Evolutionary conservation across 2,888 invertebrate species (phyloP).

Genomic region (Andricus quercusramuli): DNA sequence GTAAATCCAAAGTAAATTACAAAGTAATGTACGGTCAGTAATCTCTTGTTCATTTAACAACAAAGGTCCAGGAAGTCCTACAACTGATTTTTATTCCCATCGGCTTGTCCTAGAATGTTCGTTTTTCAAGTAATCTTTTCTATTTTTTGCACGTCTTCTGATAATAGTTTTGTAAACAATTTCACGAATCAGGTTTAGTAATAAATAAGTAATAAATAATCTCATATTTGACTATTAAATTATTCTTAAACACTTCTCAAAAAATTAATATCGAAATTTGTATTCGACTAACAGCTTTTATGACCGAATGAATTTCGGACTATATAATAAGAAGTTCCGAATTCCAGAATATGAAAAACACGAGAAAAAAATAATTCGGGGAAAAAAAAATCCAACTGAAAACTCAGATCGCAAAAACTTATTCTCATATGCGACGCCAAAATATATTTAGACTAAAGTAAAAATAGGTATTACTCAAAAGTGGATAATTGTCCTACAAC

Average conservation of each 20-base stretch:
- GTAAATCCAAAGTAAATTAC: slow-evolving; percentile 34
- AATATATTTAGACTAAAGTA: not conserved
- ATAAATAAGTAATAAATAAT: too few relatives aligned
- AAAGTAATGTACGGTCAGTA: slow-evolving; percentile 6
- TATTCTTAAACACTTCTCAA: not conserved
- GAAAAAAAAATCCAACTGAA: not conserved
- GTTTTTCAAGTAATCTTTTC: not conserved
- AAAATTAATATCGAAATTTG: not conserved
- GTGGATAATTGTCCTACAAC: not conserved
- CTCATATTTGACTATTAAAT: too few relatives aligned
- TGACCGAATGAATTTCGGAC: too few relatives aligned
- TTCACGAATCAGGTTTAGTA: too few relatives aligned
- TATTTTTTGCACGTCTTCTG: not conserved
- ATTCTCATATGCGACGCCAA: not conserved
- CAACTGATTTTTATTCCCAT: slow-evolving; percentile 2
- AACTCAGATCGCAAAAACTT: not conserved
- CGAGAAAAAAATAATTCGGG: not conserved
- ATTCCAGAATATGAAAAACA: not conserved
- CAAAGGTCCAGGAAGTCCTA: slow-evolving; percentile 14
- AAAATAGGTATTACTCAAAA: not conserved
- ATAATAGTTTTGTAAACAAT: too few relatives aligned
- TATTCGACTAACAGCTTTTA: too few relatives aligned
- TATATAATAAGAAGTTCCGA: too few relatives aligned
- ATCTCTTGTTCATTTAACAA: slow-evolving; percentile 16
- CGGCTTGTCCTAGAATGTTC: not conserved